These are phyloP conservation scores for Crotalus helleri DNA, from an alignment of 2,113 vertebrate species.

Conservation along the genomic window DNA sequence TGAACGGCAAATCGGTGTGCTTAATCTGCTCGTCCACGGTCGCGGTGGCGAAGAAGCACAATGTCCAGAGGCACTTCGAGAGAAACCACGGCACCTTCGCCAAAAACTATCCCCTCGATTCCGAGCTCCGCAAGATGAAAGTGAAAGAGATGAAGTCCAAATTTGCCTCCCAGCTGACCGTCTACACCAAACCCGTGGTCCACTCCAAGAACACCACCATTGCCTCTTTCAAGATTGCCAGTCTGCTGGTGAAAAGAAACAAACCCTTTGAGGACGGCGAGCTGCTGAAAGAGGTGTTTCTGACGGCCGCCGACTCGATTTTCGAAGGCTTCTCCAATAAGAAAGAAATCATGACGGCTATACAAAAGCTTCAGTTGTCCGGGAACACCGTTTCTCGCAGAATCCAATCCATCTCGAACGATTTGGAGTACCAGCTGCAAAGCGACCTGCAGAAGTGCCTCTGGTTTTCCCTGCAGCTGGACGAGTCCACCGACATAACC, in stretches of 20 bases:
- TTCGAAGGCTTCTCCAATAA: slow-evolving; percentile 10
- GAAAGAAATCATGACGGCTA: background rate
- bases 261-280: background rate
- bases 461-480: background rate
- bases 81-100: background rate
- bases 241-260: background rate
- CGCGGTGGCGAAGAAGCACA: background rate
- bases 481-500: background rate
- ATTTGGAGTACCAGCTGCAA: background rate
- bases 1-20: slow-evolving; percentile 2
- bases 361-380: background rate
- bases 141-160: background rate
- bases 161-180: background rate
- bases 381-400: background rate
- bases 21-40: background rate
- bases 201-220: background rate
- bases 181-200: background rate
- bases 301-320: background rate
- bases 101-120: background rate
- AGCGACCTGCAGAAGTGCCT: background rate
- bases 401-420: background rate
- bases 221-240: background rate
- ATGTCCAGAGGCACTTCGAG: background rate
- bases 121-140: background rate
- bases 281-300: background rate